Evolutionary conservation across 1,140 invertebrate genomes (phyloP).

Genomic region (Caenorhabditis remanei): DNA sequence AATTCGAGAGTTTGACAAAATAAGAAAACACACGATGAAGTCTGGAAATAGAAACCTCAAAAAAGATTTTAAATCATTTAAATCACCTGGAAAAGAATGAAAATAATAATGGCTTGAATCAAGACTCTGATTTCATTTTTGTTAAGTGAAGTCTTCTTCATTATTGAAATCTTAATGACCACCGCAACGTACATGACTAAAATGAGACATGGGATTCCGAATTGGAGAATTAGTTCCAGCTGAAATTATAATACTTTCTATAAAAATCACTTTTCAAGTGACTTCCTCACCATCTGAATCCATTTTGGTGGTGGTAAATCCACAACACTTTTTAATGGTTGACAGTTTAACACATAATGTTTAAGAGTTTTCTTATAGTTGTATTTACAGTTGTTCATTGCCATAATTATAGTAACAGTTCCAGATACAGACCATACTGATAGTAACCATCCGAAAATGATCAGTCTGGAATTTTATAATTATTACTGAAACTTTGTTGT

Average conservation of each 20-base stretch:
- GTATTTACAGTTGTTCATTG: constrained; percentile 6
- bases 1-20: not conserved
- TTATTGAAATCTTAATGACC: not conserved
- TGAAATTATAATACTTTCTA: not conserved
- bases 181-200: not conserved
- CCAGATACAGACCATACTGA: not conserved
- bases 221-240: not conserved
- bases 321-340: not conserved
- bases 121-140: constrained; percentile 5
- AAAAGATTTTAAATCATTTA: not conserved
- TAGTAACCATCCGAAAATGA: not conserved
- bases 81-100: constrained; percentile 2
- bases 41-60: not conserved
- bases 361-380: not conserved
- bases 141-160: not conserved
- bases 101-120: constrained; percentile 23
- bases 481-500: not conserved
- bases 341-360: not conserved
- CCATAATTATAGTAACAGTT: not conserved
- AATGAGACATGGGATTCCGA: not conserved
- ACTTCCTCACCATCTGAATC: not conserved
- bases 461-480: not conserved
- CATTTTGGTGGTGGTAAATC: not conserved
- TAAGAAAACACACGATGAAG: not conserved
- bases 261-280: not conserved